Percentiles rank a stretch among this genome's conserved stretches.
Evolutionary conservation across 2,797 vertebrate species (phyloP).

Genomic region (Bovichtus variegatus): DNA sequence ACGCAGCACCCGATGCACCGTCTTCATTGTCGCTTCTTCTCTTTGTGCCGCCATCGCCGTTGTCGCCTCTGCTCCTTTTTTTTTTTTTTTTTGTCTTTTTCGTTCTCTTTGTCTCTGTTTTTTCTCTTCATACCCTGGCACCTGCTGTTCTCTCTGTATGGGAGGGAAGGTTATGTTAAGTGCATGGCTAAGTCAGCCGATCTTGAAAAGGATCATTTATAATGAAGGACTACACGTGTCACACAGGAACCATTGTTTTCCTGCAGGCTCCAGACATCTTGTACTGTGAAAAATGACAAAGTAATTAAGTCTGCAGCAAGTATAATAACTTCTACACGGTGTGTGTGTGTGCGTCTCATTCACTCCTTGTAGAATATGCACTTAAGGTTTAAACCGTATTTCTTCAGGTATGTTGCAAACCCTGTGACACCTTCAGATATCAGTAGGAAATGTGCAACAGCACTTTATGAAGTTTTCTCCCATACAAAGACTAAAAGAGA

Average conservation of each 20-base stretch:
- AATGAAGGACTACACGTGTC: rapidly evolving
- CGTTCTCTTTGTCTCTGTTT: neutral
- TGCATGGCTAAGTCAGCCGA: neutral
- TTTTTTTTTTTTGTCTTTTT: neutral
- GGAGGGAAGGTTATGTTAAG: conserved; percentile 16
- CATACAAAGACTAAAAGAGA: conserved; percentile 7
- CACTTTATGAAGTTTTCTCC: neutral
- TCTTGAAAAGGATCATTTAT: neutral
- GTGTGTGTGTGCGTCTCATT: no score
- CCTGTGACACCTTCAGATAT: neutral
- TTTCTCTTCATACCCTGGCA: neutral
- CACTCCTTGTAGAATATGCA: neutral
- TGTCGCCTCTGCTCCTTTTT: conserved; percentile 19
- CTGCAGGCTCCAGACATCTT: neutral
- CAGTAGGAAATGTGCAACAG: neutral
- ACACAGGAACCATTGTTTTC: neutral
- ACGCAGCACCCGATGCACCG: conserved; percentile 48
- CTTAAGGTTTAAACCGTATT: neutral
- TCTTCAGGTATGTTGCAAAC: neutral
- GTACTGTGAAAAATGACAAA: neutral
- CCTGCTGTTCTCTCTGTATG: conserved; percentile 31
- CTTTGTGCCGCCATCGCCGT: conserved; percentile 45
- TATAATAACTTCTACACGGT: neutral
- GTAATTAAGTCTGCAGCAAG: neutral
- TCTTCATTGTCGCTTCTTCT: conserved; percentile 60